Evolutionary conservation across 2,888 invertebrate genomes (phyloP), one percentile per base, ranked within the genome.

Genomic region (Euphydryas editha): DNA sequence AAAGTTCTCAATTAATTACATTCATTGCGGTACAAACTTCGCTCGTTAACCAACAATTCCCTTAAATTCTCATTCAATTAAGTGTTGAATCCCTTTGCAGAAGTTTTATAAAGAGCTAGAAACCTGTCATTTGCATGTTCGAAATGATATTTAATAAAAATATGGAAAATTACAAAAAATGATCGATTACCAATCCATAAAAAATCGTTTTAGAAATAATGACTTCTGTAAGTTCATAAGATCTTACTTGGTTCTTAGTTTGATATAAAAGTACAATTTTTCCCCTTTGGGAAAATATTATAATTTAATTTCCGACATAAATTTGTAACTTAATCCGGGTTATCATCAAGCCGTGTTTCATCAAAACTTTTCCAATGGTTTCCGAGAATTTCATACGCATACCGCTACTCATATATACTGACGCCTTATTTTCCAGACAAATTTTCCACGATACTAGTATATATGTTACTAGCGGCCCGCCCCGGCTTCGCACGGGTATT

Each of bases 21-120:
- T 85, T 87, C 87, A 88, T 87, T 90, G 89, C 87, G 89, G 87
- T 76, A 76, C 79, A 86, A 92, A 92, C 86, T 91, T 91, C 73
- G 88, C 86, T 91, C 92, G 86, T 92, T 92, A 91, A 76, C 85
- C 80, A 81, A 78, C 83, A 79, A 83, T 86, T 86, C 85, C 86
- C 82, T 85, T 83, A 85, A 86, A 87, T 86, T 87, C 82, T 81
- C 82, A 83, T 88, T 87, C 85, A 84, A 88, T 87, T 88, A 83
- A 84, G 82, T 84, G 85, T 80, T 83, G 84, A 87, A 87, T 85
- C 87, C 86, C 83, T 86, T 84, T 80, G 75, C 71, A 70, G 81
- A 77, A 87, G 73, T 87, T 87, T 85, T 80, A 75, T 80, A 85
- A 89, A 84, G 84, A 85, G 79, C 81, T 85, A 85, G 85, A 84